These are phyloP conservation scores for Cremastobaeus sp. DNA, from an alignment of 2,888 invertebrate species.

Conservation along the genomic window DNA sequence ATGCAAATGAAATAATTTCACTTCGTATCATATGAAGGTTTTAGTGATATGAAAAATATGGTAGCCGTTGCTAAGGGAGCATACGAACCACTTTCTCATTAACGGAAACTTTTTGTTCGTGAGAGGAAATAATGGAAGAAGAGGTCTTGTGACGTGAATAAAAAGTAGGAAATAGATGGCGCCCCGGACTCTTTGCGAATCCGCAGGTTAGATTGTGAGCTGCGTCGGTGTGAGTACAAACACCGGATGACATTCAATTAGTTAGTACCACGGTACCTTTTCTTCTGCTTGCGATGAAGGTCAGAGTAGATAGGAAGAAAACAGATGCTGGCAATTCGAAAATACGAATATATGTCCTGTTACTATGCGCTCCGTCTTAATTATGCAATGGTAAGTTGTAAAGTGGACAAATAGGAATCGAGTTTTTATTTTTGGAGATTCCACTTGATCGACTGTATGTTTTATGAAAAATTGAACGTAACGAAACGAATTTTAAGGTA, in stretches of 20 bases:
- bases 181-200: slow-evolving; percentile 14
- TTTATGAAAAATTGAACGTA: background rate
- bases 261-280: slow-evolving; percentile 48
- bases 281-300: slow-evolving; percentile 30
- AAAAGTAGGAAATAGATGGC: slow-evolving; percentile 48
- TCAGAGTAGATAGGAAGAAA: slow-evolving; percentile 34
- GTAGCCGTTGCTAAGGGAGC: slow-evolving; percentile 47
- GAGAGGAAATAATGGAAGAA: slow-evolving; percentile 43
- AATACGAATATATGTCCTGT: no score
- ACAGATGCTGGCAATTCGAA: slow-evolving; percentile 24
- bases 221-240: slow-evolving; percentile 13
- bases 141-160: slow-evolving; percentile 32
- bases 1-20: slow-evolving; percentile 30
- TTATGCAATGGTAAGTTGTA: slow-evolving; percentile 21
- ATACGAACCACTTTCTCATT: slow-evolving; percentile 48
- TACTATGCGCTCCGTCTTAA: slow-evolving; percentile 46
- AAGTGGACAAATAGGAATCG: background rate
- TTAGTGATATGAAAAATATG: no score
- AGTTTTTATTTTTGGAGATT: background rate
- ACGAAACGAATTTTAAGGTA: background rate
- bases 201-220: slow-evolving; percentile 21
- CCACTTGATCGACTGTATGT: background rate
- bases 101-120: slow-evolving; percentile 46
- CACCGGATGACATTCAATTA: slow-evolving; percentile 51
- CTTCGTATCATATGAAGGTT: slow-evolving; percentile 42